Evolutionary conservation across 2,113 vertebrate species (phyloP), one percentile per base, ranked within the genome.

Genomic region (Rhegmatorhina hoffmannsi): DNA sequence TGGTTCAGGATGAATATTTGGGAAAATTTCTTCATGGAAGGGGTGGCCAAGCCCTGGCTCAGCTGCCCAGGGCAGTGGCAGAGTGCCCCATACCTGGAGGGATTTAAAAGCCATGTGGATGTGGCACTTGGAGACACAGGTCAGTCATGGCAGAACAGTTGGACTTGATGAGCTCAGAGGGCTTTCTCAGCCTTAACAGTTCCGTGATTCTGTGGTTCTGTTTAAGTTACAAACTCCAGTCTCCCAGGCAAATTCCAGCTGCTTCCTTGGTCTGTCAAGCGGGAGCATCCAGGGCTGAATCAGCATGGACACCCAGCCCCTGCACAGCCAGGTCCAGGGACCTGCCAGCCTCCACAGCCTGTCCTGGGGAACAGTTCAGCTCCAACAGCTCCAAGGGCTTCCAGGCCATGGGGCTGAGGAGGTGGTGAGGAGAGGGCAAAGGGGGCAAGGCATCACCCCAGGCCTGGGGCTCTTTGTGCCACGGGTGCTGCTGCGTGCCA

Each of bases 261-360:
- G 50, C 44, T 62, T n/a, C 33, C 66, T 25, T 7, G 4, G 52
- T 29, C 24, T 56, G 28, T 47, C 0, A 3, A 23, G 52, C 0
- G 1, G 40, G 50, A 44, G 17, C 46, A 2, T 3, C 0, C 46
- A 28, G 33, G 63, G 38, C 26, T 59, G 4, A 0, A 8, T 16
- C 21, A 26, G 31, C 44, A 23, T 3, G 0, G 2, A n/a, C 36
- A 33, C 10, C 8, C n/a, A 66, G 50, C 25, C 49, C 24, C 64
- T n/a, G 53, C 64, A 81, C 17, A 55, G 56, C 69, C 64, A 4
- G 17, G 9, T 7, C 78, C 36, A 8, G 50, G n/a, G 5, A 38
- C 20, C 47, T 19, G 46, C 73, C 38, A 20, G 2, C 1, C 2
- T 33, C 19, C 36, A 4, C 53, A 53, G 69, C 31, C 64, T 29